Conservation (phyloP, 2,113 vertebrate genomes). For the Indicator maculatus region DNA sequence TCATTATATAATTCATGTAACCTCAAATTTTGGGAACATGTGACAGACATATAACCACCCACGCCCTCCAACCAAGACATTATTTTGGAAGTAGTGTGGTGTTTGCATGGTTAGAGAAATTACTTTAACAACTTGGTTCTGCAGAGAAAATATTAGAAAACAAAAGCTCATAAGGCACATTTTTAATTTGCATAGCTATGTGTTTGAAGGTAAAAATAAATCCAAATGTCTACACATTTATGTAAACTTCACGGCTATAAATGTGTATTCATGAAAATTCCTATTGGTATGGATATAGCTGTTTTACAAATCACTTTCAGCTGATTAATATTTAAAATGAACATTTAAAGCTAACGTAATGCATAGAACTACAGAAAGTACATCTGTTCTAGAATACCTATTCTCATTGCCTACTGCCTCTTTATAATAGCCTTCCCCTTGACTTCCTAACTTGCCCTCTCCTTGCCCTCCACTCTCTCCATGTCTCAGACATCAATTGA, state of each 20-base stretch:
- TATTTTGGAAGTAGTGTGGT: neutral
- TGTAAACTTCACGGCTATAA: neutral
- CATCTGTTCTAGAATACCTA: neutral
- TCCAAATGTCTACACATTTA: neutral
- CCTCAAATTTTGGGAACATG: neutral
- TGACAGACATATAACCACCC: neutral
- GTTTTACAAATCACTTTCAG: neutral
- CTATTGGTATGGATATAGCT: neutral
- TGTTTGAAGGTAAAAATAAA: neutral
- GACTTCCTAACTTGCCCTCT: neutral
- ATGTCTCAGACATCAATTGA: neutral
- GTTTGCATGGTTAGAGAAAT: neutral
- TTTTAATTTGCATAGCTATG: neutral
- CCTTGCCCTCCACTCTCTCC: neutral
- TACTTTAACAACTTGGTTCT: neutral
- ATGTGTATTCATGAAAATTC: neutral
- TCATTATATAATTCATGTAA: neutral
- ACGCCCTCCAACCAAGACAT: neutral
- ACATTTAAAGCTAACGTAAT: neutral
- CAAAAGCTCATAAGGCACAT: neutral
- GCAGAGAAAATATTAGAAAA: neutral
- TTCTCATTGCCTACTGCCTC: neutral
- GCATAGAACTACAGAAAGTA: neutral
- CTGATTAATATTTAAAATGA: neutral
- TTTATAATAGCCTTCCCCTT: neutral